Evolutionary conservation across 1,140 invertebrate species (phyloP), one percentile per base, ranked within the genome.

Genomic region (Drosophila cardini): DNA sequence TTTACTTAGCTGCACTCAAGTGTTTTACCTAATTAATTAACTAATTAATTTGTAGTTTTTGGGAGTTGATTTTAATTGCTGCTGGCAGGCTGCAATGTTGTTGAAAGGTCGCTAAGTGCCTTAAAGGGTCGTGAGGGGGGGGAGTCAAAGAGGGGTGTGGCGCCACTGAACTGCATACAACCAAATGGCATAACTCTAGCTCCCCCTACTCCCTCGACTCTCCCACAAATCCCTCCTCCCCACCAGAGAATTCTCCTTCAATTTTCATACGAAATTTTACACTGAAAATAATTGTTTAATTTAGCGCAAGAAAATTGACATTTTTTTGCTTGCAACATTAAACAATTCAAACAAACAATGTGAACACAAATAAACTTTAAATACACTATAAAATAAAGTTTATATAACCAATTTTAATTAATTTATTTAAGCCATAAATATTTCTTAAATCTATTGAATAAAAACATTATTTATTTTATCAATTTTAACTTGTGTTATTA

Each of bases 31-130:
- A 87, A 87, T 87, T 87, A 87, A 87, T 87, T 87, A 89, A 87
- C 84, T 87, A 89, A 87, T 87, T 87, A 89, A 87, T 87, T 87
- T 87, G 84, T 87, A 87, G 84, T 89, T 87, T 89, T 56, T 64
- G 76, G 76, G 72, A 83, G 72, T 83, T 87, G 76, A 80, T 77
- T 87, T 87, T 89, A 87, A 89, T 87, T 83, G 84, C 15, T 62
- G 70, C 61, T 82, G 79, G 74, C 79, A 74, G 62, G 13, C 30
- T 13, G 26, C 78, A 69, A 48, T 74, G 79, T 61, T 52, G 52
- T 32, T 55, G 52, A 55, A 55, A 55, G 52, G 52, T 55, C 52
- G 74, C 73, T 81, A 80, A 80, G 46, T 62, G 60, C 15, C 10
- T 21, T 18, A 30, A 11, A n/a, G n/a, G 30, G 26, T 4, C 4